A percentile compares a stretch with the other conserved stretches of the same genome.
phyloP scores from a whole-genome alignment of 2,888 invertebrate species.

The Diarsia dahlii region DNA sequence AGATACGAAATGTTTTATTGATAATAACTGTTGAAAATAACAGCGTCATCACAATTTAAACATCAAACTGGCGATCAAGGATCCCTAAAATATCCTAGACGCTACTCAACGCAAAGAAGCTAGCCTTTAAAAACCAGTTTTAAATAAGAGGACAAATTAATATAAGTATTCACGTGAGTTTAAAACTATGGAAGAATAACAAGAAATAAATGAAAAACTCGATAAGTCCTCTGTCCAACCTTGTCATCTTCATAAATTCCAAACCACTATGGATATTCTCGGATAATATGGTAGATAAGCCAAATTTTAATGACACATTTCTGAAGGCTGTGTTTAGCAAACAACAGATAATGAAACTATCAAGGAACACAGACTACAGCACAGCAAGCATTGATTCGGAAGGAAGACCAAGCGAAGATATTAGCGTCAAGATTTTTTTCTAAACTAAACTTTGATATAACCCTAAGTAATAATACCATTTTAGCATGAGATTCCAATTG shows the following conservation, averaged over 20 bases:
- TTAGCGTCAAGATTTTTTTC: too few relatives aligned
- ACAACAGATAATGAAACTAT: not conserved
- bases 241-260: not conserved
- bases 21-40: not conserved
- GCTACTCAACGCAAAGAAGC: not conserved
- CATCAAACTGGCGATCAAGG: not conserved
- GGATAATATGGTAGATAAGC: not conserved
- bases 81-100: not conserved
- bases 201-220: not conserved
- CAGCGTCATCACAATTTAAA: not conserved
- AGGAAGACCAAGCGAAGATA: too few relatives aligned
- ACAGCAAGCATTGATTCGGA: not conserved
- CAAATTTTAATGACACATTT: not conserved
- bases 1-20: conserved; percentile 12
- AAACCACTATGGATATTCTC: not conserved
- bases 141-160: not conserved
- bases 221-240: not conserved
- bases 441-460: too few relatives aligned
- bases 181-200: not conserved
- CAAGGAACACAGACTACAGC: not conserved
- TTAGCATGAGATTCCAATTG: too few relatives aligned
- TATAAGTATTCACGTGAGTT: not conserved
- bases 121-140: conserved; percentile 11
- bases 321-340: not conserved
- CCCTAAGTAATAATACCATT: too few relatives aligned